These are phyloP conservation scores for Barypeithes pellucidus DNA, from an alignment of 2,888 invertebrate genomes.

Conservation along the genomic window DNA sequence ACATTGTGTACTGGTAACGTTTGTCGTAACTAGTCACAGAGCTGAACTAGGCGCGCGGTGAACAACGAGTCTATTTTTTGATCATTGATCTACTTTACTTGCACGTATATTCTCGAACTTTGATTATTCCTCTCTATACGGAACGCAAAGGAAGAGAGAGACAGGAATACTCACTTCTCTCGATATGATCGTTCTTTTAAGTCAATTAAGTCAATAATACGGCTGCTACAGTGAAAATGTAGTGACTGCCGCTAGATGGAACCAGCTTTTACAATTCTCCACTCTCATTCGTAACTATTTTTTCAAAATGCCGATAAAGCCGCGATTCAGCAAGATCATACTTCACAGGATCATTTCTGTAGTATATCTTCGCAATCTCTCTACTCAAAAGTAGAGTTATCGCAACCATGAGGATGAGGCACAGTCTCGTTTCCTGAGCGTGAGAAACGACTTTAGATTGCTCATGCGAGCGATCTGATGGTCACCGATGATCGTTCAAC, in stretches of 20 bases:
- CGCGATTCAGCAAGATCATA: constrained; percentile 63
- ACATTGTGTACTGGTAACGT: too few species aligned
- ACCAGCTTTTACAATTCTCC: not conserved
- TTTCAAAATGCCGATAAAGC: not conserved
- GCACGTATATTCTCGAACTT: too few species aligned
- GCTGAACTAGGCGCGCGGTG: too few species aligned
- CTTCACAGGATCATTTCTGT: constrained; percentile 82
- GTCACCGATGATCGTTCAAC: constrained; percentile 67
- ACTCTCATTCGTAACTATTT: not conserved
- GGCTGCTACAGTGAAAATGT: too few species aligned
- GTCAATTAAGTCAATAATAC: too few species aligned
- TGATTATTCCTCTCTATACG: too few species aligned
- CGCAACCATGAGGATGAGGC: constrained; percentile 76
- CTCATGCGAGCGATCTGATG: constrained; percentile 46
- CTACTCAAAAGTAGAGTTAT: constrained; percentile 71
- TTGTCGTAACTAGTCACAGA: too few species aligned
- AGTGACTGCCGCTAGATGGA: not conserved
- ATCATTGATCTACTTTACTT: too few species aligned
- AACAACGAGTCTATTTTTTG: too few species aligned
- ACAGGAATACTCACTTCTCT: too few species aligned
- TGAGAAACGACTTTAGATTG: constrained; percentile 67
- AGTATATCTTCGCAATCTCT: constrained; percentile 76
- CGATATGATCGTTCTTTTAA: too few species aligned
- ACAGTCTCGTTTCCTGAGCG: constrained; percentile 73
- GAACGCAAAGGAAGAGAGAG: too few species aligned